Evolutionary conservation across 2,888 invertebrate species (phyloP), one percentile per base, ranked within the genome.

Genomic region (Synergus laeviventris): DNA sequence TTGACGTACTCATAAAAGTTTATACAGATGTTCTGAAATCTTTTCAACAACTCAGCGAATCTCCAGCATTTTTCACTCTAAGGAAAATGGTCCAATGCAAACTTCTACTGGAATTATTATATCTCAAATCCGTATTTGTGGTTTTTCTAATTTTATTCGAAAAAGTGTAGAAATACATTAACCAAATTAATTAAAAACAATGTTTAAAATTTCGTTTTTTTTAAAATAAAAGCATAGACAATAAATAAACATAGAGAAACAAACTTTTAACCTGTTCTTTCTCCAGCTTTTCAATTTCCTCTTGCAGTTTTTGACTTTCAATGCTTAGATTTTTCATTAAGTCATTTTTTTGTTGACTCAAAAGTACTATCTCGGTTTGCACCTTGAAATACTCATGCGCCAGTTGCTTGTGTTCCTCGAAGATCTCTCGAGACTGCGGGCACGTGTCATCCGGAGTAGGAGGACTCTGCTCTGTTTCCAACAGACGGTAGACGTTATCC

Each of bases 341-440:
- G 87, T 95, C 95, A 82, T 95, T 94, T 91, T 95, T 96, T 85
- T 96, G 94, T 87, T 96, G 95, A 80, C 95, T 94, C 77, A 97
- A 92, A 86, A 96, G 94, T 54, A 96, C 96, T 79, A 97, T 93
- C 91, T 97, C 96, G 54, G 97, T 96, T 92, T 97, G 96, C 81
- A 97, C 96, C 91, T 95, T 95, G 77, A 97, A 93, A 92, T 97
- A 97, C 91, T 98, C 96, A 91, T 97, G 95, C 77, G 97, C 97
- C 83, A 97, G 91, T 91, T 96, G 93, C 88, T 96, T 96, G 89
- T 98, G 98, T 86, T 97, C 96, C 83, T 97, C 95, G 89, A 96
- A 98, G 86, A 98, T 96, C 82, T 95, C 93, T 90, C 96, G 94
- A 74, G 98, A 98, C 90, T 96, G 94, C 21, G 94, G 94, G 82